These are phyloP conservation scores for Lapara coniferarum DNA, from an alignment of 2,888 invertebrate species.

Conservation along the genomic window DNA sequence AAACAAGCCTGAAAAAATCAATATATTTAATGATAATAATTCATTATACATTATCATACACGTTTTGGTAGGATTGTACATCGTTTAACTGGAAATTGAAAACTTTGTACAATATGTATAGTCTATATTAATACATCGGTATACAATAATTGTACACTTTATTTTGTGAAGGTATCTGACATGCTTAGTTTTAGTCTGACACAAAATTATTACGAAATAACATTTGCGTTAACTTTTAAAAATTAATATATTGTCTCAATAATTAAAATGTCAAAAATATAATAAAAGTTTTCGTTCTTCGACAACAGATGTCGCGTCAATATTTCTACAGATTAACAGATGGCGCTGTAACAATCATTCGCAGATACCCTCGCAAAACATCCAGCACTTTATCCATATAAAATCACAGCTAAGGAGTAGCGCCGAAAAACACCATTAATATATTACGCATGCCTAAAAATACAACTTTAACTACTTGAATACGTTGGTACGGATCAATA, in stretches of 20 bases:
- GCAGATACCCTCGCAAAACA: slow-evolving; percentile 38
- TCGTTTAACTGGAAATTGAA: slow-evolving; percentile 24
- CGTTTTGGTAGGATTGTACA: slow-evolving; percentile 32
- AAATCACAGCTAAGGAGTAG: slow-evolving; percentile 50
- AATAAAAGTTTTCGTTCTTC: not conserved
- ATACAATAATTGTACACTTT: slow-evolving; percentile 30
- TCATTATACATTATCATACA: slow-evolving; percentile 50
- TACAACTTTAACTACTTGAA: slow-evolving; percentile 6
- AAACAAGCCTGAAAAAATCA: slow-evolving; percentile 46
- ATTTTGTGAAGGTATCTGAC: not conserved
- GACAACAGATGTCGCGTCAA: slow-evolving; percentile 1
- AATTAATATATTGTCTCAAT: no score
- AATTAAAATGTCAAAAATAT: not conserved
- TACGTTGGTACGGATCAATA: slow-evolving; percentile 6
- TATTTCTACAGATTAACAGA: not conserved
- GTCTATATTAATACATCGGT: slow-evolving; percentile 36
- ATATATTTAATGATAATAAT: slow-evolving; percentile 65
- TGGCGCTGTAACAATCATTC: not conserved
- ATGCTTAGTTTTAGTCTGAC: not conserved
- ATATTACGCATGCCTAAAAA: slow-evolving; percentile 29
- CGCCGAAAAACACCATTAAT: slow-evolving; percentile 32
- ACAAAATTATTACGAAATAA: no score
- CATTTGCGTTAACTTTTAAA: no score
- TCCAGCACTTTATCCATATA: slow-evolving; percentile 40
- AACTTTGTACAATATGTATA: slow-evolving; percentile 48